phyloP scores from a whole-genome alignment of 2,888 invertebrate species.

The Hirtodrosophila confusa region DNA sequence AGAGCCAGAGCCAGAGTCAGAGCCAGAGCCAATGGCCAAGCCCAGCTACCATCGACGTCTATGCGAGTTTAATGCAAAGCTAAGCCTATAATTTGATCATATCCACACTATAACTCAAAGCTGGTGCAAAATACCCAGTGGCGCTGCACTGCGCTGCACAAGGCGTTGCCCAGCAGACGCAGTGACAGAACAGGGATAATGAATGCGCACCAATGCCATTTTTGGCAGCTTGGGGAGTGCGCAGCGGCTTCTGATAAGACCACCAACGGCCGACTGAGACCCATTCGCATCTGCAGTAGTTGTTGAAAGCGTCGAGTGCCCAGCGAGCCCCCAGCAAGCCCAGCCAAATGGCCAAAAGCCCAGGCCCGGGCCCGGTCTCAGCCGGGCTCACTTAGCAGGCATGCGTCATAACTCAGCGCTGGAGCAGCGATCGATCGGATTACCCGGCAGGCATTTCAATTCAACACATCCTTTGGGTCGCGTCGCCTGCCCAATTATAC shows the following conservation, averaged over 20 bases:
- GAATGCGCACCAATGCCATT: constrained; percentile 76
- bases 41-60: constrained; percentile 50
- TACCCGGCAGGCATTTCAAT: constrained; percentile 80
- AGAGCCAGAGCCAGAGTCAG: too few species aligned
- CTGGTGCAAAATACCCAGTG: constrained; percentile 71
- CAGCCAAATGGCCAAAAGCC: constrained; percentile 17
- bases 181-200: constrained; percentile 69
- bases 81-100: constrained; percentile 79
- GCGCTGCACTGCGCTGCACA: constrained; percentile 38
- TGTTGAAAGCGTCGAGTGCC: constrained; percentile 77
- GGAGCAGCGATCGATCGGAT: constrained; percentile 64
- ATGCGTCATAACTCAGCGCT: constrained; percentile 64
- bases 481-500: constrained; percentile 64
- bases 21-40: neutral
- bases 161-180: constrained; percentile 30
- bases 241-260: constrained; percentile 84
- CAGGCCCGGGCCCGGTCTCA: neutral
- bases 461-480: constrained; percentile 74
- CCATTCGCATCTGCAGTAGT: constrained; percentile 56
- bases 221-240: constrained; percentile 76
- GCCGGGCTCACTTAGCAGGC: constrained; percentile 65
- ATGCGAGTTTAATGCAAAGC: constrained; percentile 76
- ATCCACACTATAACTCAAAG: constrained; percentile 79
- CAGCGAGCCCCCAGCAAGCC: constrained; percentile 39
- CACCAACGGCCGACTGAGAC: constrained; percentile 62